Base-by-base conservation (phyloP, 64 coral and sea anemone species). In the Orbicella faveolata region DNA sequence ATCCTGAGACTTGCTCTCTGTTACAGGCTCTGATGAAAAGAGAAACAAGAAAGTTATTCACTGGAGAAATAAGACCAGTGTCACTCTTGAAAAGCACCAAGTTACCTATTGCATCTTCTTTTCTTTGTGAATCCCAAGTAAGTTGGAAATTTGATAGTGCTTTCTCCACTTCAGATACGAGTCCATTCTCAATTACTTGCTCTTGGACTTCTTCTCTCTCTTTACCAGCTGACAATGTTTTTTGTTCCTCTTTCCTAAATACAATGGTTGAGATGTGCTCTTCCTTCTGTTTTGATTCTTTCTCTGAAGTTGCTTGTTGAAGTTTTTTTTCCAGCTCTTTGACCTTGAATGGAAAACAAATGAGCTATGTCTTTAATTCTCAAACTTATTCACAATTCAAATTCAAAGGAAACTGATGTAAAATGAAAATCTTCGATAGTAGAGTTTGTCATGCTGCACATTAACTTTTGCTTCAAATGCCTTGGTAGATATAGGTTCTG, bases 271-370 rank as follows among this genome's bases (percentile, higher is more conserved):
- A 52, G 21, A n/a, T 23, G 23, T 85, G 21, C n/a, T 33, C 23
- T 79, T 33, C 26, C 20, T 54, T 85, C 12, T 21, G 21, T 72
- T 73, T 30, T 19, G 36, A 6, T 44, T 72, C 82, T 9, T 73
- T 85, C 65, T 25, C 64, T 52, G 65, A 67, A 1, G 20, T 16
- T n/a, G 63, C 1, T 72, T 85, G 82, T 44, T 85, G 64, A 16
- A 85, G 65, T 37, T 85, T 37, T 21, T 21, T 52, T 52, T 85
- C 82, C 15, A 85, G 82, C 11, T 85, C 65, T 44, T 72, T 73
- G 20, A 85, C 82, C 82, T 85, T 21, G 7, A 8, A 79, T 11
- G 23, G 51, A 59, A 25, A 6, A 59, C 2, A 80, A 10, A 59
- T 53, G 74, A 0, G 44, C 44, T 48, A 4, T 48, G 44, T 48